Conservation (phyloP, 1,140 invertebrate species). For the Aethina tumida region DNA sequence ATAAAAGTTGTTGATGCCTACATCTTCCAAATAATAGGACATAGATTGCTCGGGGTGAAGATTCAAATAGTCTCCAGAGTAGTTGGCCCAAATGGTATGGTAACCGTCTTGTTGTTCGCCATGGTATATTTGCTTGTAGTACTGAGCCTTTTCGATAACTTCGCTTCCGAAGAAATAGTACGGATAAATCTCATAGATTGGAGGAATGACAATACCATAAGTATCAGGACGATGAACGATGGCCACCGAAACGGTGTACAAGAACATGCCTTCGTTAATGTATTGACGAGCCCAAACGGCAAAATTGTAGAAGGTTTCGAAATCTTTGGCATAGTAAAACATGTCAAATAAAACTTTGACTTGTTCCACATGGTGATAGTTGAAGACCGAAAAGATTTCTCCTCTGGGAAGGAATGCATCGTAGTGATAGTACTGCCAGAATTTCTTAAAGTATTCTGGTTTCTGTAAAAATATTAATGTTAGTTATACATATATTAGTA, state of each 20-base stretch:
- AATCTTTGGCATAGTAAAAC: conserved; percentile 53
- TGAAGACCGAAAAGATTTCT: conserved; percentile 37
- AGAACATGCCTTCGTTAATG: conserved; percentile 53
- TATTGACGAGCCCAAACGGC: conserved; percentile 51
- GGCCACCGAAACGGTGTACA: conserved; percentile 48
- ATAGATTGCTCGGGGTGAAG: conserved; percentile 37
- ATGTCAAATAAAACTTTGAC: conserved; percentile 46
- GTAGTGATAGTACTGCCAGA: conserved; percentile 28
- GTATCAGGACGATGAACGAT: conserved; percentile 50
- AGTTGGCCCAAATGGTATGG: conserved; percentile 42
- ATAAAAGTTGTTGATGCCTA: conserved; percentile 57
- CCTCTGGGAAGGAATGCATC: conserved; percentile 36
- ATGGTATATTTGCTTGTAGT: conserved; percentile 39
- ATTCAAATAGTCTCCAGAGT: conserved; percentile 42
- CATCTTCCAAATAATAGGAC: conserved; percentile 62
- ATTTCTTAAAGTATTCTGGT: conserved; percentile 42
- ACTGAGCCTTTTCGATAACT: conserved; percentile 47
- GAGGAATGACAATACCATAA: conserved; percentile 47
- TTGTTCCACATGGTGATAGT: conserved; percentile 44
- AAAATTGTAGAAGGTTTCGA: conserved; percentile 52
- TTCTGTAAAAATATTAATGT: conserved; percentile 35
- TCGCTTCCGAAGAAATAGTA: conserved; percentile 48
- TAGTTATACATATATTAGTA: background rate
- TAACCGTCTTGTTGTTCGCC: conserved; percentile 31
- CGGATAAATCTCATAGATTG: conserved; percentile 56